A percentile compares a stretch with the other conserved stretches of the same genome.
Evolutionary conservation across 2,888 invertebrate species (phyloP).

Genomic region (Tenthredo notha): DNA sequence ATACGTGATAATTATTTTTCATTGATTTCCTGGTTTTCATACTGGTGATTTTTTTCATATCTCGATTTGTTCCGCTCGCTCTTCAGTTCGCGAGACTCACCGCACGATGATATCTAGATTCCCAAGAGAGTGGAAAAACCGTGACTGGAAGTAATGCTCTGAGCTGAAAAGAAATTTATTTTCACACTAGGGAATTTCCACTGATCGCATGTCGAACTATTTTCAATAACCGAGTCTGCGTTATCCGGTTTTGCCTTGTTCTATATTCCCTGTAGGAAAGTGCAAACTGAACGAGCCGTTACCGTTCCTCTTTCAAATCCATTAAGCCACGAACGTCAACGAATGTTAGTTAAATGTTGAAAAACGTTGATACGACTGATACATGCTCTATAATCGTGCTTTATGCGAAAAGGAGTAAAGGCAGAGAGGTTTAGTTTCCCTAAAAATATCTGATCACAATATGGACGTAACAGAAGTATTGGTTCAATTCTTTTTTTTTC

Average conservation of each 20-base stretch:
- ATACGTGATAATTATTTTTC: no score
- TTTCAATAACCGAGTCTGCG: conserved; percentile 45
- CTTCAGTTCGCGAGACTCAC: neutral
- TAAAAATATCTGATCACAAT: neutral
- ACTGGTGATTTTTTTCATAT: neutral
- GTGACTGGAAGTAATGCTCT: conserved; percentile 39
- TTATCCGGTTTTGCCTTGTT: neutral
- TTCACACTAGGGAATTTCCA: conserved; percentile 18
- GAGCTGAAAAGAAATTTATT: conserved; percentile 38
- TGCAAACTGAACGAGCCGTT: neutral
- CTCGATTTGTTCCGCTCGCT: neutral
- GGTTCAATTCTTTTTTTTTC: neutral
- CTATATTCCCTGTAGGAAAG: neutral
- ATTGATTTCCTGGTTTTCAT: neutral
- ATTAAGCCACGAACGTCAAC: neutral
- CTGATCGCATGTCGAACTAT: conserved; percentile 39
- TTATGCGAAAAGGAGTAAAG: neutral
- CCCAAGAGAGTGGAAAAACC: conserved; percentile 33
- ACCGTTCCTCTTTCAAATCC: neutral
- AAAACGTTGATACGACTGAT: neutral
- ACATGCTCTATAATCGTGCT: neutral
- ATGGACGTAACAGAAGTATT: neutral
- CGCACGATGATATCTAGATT: neutral
- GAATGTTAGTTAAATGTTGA: neutral
- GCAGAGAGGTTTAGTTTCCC: neutral